Percentiles rank a stretch among this genome's conserved stretches.
Conservation (phyloP, 2,888 invertebrate genomes). For the Heteromurus nitidus region DNA sequence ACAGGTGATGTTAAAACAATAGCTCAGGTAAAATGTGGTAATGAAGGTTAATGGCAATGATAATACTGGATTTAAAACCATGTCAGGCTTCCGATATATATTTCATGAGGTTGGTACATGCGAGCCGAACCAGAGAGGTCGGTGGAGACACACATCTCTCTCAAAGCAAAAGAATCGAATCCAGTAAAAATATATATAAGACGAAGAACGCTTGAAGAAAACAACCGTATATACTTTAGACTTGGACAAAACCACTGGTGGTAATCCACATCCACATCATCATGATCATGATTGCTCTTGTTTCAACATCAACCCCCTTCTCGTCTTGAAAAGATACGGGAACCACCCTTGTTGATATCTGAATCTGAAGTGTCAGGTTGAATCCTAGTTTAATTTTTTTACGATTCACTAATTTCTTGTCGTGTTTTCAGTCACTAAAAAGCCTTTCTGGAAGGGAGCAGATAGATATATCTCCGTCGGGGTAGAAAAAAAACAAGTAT, state of each 20-base stretch:
- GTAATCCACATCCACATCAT: no score
- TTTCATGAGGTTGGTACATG: no score
- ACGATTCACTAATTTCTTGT: constrained; percentile 65
- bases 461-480: neutral
- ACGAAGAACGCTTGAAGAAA: no score
- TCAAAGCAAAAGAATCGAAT: no score
- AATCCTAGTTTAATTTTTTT: constrained; percentile 51
- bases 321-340: constrained; percentile 31
- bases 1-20: constrained; percentile 63
- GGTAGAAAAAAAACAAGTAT: no score
- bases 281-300: constrained; percentile 28
- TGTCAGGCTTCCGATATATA: constrained; percentile 42
- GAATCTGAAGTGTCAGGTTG: constrained; percentile 60
- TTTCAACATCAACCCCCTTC: constrained; percentile 27
- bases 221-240: no score
- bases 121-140: no score
- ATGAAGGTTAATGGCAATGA: constrained; percentile 59
- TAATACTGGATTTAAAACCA: constrained; percentile 37
- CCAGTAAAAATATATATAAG: no score
- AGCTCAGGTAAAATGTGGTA: constrained; percentile 50
- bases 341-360: constrained; percentile 64
- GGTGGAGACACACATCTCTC: no score
- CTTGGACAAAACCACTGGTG: no score
- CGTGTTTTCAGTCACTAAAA: constrained; percentile 44
- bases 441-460: no score